phyloP scores from a whole-genome alignment of 2,797 vertebrate genomes.

The Euphonia xanthogaster region DNA sequence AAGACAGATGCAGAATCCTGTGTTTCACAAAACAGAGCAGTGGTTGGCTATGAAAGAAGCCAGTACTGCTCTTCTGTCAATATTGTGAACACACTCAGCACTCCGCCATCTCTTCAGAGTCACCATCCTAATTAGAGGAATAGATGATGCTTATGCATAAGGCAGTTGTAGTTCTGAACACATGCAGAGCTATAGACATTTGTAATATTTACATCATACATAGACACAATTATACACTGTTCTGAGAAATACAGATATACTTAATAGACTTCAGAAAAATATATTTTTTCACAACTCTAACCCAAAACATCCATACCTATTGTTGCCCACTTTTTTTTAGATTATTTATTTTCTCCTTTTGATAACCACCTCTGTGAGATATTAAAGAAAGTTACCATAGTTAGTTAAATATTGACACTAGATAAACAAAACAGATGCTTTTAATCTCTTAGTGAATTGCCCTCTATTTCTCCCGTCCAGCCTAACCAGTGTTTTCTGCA shows the following conservation, averaged over 20 bases:
- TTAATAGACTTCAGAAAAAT: not conserved
- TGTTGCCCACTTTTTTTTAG: not conserved
- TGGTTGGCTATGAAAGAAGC: not conserved
- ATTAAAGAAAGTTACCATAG: not conserved
- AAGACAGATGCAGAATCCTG: not conserved
- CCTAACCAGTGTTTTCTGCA: not conserved
- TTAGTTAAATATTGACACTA: not conserved
- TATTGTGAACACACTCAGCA: not conserved
- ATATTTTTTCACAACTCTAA: not conserved
- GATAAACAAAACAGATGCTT: not conserved
- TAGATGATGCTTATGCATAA: not conserved
- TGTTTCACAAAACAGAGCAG: not conserved
- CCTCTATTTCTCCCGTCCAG: not conserved
- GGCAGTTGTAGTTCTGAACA: not conserved
- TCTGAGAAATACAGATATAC: not conserved
- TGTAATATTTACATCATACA: not conserved
- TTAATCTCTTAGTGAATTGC: not conserved
- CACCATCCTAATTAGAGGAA: not conserved
- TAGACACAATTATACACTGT: not conserved
- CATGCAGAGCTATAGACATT: accelerated
- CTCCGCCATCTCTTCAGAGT: not conserved
- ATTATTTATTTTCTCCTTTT: not conserved
- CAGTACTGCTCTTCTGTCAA: accelerated
- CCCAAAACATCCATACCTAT: not conserved
- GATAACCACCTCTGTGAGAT: not conserved